Conservation (phyloP, 2,113 vertebrate genomes). For the Geococcyx californianus region DNA sequence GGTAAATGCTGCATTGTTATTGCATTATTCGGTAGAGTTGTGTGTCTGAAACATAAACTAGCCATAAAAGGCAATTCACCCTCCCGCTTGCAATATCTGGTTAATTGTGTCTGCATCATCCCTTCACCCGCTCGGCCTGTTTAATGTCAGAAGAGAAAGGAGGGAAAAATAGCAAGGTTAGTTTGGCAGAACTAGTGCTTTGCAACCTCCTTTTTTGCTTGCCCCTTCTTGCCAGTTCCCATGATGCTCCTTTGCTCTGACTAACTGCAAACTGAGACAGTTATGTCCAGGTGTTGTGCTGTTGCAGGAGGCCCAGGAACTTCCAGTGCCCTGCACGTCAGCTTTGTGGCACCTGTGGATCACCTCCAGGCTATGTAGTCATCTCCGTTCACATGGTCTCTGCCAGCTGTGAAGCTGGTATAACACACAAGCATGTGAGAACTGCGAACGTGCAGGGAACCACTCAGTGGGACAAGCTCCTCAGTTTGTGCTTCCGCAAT, state of each 20-base stretch:
- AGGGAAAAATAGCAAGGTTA: slow-evolving; percentile 25
- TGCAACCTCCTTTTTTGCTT: neutral
- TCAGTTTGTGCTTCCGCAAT: rapidly evolving
- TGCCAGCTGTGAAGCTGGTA: no score
- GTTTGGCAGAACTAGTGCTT: neutral
- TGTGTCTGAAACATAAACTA: slow-evolving; percentile 35
- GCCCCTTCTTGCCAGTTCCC: neutral
- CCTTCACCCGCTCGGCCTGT: neutral
- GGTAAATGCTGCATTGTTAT: slow-evolving; percentile 12
- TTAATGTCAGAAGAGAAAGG: slow-evolving; percentile 39
- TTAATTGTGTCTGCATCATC: slow-evolving; percentile 40
- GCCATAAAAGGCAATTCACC: neutral
- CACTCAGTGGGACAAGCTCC: rapidly evolving
- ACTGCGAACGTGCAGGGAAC: rapidly evolving
- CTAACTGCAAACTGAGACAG: neutral
- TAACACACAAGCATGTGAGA: rapidly evolving
- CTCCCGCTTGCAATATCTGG: slow-evolving; percentile 13
- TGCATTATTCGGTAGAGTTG: slow-evolving; percentile 25
- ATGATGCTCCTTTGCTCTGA: neutral
- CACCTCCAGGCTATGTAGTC: neutral
- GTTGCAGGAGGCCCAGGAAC: neutral
- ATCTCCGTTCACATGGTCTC: rapidly evolving
- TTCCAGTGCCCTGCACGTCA: neutral
- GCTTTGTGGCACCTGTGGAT: neutral
- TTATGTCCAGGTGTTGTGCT: neutral